Evolutionary conservation across 2,888 invertebrate species (phyloP).

Genomic region (Podotricha telesiphe): DNA sequence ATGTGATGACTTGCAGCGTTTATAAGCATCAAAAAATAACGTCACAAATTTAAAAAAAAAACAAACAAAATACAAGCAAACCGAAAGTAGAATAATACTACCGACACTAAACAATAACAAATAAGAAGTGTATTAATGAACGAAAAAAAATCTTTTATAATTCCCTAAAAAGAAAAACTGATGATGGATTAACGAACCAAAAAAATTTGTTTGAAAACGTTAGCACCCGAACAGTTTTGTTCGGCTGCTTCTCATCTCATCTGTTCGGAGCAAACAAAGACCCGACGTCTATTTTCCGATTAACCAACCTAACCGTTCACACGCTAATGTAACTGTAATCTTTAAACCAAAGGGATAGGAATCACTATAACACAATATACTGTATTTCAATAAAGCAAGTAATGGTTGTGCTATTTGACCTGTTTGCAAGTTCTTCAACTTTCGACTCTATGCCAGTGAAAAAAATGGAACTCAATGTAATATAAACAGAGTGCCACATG

Average conservation of each 20-base stretch:
- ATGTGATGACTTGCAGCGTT: neutral
- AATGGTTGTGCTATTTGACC: conserved; percentile 48
- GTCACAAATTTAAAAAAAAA: neutral
- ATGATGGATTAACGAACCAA: conserved; percentile 62
- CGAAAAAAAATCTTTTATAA: conserved; percentile 43
- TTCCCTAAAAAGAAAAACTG: conserved; percentile 47
- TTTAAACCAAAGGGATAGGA: conserved; percentile 48
- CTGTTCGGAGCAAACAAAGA: conserved; percentile 66
- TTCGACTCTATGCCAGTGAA: conserved; percentile 53
- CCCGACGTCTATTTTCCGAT: conserved; percentile 54
- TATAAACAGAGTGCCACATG: conserved; percentile 59
- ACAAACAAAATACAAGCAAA: neutral
- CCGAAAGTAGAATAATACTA: neutral
- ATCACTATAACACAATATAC: conserved; percentile 49
- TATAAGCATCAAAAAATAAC: neutral
- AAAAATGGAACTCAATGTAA: conserved; percentile 44
- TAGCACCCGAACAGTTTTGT: conserved; percentile 60
- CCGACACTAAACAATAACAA: conserved; percentile 29
- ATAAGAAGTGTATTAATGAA: conserved; percentile 37
- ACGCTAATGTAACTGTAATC: conserved; percentile 38
- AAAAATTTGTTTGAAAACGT: conserved; percentile 55
- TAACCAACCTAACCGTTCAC: conserved; percentile 48
- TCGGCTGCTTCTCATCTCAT: conserved; percentile 71
- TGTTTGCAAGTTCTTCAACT: conserved; percentile 51
- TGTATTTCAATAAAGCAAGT: conserved; percentile 48